Conservation (phyloP, 2,113 vertebrate species). For the Pomatostomus ruficeps region DNA sequence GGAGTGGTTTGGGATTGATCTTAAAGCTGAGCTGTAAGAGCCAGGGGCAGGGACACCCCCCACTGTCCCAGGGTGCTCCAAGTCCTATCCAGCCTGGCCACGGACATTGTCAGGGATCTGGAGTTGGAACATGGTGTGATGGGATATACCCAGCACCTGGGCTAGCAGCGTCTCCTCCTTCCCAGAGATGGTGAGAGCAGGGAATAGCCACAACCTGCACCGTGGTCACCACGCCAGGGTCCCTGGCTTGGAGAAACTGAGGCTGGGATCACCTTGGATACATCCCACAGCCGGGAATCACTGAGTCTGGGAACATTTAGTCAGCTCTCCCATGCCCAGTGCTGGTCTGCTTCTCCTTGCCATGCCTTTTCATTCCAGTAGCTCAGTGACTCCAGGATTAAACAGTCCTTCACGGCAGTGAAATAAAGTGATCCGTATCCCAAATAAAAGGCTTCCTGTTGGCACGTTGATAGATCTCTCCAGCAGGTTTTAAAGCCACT, state of each 20-base stretch:
- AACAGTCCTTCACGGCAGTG: not conserved
- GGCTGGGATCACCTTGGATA: fast-evolving
- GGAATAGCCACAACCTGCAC: not conserved
- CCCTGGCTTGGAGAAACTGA: fast-evolving
- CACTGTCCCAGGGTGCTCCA: not conserved
- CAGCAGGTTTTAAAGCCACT: no score
- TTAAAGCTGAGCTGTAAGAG: not conserved
- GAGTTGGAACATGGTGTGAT: not conserved
- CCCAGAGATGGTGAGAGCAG: not conserved
- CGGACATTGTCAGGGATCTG: not conserved
- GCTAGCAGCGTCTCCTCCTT: not conserved
- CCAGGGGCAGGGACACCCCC: not conserved
- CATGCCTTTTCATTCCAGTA: not conserved
- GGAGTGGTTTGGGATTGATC: not conserved
- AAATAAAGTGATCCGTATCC: no score
- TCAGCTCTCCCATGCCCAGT: fast-evolving
- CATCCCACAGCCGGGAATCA: fast-evolving
- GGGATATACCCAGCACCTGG: not conserved
- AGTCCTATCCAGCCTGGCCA: not conserved
- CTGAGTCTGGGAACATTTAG: fast-evolving
- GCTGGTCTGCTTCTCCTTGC: not conserved
- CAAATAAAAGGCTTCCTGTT: no score
- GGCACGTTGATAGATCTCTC: no score
- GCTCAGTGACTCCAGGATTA: not conserved
- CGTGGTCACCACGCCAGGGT: fast-evolving